phyloP scores from a whole-genome alignment of 1,140 invertebrate genomes.

The Trichogramma pretiosum region DNA sequence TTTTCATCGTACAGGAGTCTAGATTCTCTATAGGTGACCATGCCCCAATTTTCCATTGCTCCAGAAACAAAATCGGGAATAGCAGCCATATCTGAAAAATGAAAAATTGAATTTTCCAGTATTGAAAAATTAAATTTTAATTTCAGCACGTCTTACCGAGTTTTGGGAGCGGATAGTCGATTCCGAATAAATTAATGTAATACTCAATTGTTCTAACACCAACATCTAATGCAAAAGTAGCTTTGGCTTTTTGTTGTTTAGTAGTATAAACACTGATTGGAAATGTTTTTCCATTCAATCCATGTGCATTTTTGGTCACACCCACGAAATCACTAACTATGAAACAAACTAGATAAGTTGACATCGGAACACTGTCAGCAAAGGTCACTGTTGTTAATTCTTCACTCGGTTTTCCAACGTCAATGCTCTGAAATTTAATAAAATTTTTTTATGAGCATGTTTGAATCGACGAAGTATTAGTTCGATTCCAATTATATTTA shows the following conservation, averaged over 20 bases:
- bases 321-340: conserved; percentile 81
- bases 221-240: conserved; percentile 67
- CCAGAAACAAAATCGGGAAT: conserved; percentile 92
- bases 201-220: conserved; percentile 73
- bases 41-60: conserved; percentile 92
- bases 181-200: conserved; percentile 79
- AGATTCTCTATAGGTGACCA: conserved; percentile 76
- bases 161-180: conserved; percentile 80
- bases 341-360: conserved; percentile 84
- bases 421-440: conserved; percentile 31
- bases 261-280: conserved; percentile 66
- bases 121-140: neutral
- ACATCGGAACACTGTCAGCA: conserved; percentile 76
- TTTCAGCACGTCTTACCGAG: conserved; percentile 52
- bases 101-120: conserved; percentile 10
- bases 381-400: conserved; percentile 57
- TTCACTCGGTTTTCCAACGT: conserved; percentile 32
- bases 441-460: neutral
- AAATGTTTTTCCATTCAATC: conserved; percentile 47
- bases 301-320: conserved; percentile 47
- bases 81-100: conserved; percentile 73
- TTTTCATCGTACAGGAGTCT: conserved; percentile 65
- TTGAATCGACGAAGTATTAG: too few relatives aligned
- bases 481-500: too few relatives aligned
- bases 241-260: conserved; percentile 64